These are phyloP conservation scores for Mesocricetus auratus DNA, from an alignment of 2,113 vertebrate species.

Conservation along the genomic window DNA sequence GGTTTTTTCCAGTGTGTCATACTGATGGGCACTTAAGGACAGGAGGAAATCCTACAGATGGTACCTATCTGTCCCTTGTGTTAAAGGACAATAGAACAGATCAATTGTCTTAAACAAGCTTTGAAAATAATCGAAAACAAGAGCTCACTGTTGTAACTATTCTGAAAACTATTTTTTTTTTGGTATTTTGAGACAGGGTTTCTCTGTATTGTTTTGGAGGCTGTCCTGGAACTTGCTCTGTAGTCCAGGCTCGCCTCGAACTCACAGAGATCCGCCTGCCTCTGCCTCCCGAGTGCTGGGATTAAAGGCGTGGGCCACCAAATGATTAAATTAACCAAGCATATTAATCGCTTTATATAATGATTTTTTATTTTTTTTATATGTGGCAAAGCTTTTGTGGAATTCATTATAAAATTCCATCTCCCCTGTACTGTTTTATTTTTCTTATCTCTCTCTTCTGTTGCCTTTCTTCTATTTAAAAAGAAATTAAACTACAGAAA, in stretches of 20 bases:
- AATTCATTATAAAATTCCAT: neutral
- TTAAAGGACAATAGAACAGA: neutral
- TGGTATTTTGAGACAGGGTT: no score
- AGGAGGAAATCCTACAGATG: neutral
- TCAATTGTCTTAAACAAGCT: neutral
- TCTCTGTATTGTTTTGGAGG: no score
- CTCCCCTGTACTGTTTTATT: neutral
- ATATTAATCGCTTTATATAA: neutral
- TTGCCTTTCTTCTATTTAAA: neutral
- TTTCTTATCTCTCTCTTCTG: no score
- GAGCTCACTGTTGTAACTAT: neutral
- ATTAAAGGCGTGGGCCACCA: no score
- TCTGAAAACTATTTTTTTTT: slow-evolving; percentile 7
- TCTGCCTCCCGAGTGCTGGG: no score
- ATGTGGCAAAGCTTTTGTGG: neutral
- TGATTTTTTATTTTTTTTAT: no score
- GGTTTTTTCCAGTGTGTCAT: neutral
- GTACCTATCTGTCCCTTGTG: neutral
- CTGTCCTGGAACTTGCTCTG: no score
- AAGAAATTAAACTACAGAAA: neutral
- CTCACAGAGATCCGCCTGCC: no score
- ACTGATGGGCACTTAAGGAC: no score
- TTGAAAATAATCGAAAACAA: neutral
- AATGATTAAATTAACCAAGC: neutral
- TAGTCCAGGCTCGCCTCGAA: no score